Evolutionary conservation across 2,888 invertebrate genomes (phyloP).

Genomic region (Rhamnusium bicolor): DNA sequence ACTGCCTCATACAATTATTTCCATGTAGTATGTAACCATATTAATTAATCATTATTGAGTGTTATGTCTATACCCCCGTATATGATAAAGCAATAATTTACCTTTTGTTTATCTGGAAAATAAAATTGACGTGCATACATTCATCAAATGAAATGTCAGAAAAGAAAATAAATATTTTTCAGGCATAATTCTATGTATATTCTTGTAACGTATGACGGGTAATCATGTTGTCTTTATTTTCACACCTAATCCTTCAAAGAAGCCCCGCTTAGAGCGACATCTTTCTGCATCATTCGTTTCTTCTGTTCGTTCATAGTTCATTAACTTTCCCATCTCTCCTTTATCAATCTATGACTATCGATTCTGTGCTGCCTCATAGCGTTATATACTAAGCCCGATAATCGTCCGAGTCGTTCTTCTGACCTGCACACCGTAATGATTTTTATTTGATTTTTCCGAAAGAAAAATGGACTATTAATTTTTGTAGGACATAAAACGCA

Average conservation of each 20-base stretch:
- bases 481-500: constrained; percentile 29
- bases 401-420: constrained; percentile 38
- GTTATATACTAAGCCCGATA: constrained; percentile 62
- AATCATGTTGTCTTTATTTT: constrained; percentile 27
- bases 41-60: too few species aligned
- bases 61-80: too few species aligned
- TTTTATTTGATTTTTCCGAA: constrained; percentile 51
- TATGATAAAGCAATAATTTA: too few species aligned
- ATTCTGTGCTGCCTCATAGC: constrained; percentile 64
- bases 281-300: constrained; percentile 67
- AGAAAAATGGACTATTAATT: constrained; percentile 52
- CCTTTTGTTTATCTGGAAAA: too few species aligned
- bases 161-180: neutral
- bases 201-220: constrained; percentile 1
- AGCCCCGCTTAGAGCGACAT: constrained; percentile 53
- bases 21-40: too few species aligned
- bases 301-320: constrained; percentile 69
- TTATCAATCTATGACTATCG: constrained; percentile 69
- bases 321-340: constrained; percentile 68
- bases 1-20: too few species aligned
- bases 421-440: constrained; percentile 49
- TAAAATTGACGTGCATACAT: neutral
- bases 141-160: neutral
- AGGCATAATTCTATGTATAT: neutral
- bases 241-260: constrained; percentile 38